Evolutionary conservation across 2,113 vertebrate species (phyloP), one percentile per base, ranked within the genome.

Genomic region (Struthio camelus): DNA sequence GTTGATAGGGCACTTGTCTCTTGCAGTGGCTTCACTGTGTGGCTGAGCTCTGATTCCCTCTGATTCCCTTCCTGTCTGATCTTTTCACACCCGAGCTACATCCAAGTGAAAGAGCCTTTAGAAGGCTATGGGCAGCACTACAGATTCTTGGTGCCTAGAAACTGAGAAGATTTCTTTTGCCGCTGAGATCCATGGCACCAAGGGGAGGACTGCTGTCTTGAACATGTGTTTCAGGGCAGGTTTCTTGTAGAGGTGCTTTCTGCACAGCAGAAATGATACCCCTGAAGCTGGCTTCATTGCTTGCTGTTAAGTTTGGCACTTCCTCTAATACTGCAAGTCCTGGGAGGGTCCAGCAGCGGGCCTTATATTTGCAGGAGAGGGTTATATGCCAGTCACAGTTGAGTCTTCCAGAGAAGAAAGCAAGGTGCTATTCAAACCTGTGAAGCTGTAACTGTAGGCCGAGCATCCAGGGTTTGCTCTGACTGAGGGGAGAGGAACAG

Each of bases 171-270:
- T 36, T 34, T 23, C 53, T 24, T 11, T 80, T 36, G 7, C 32
- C 7, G 1, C 30, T 7, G 53, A 1, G 3, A 30, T 25, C 23
- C 3, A 0, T 34, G 25, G 5, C 42, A 50, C 28, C 1, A 3
- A 6, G 72, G 38, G 51, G 19, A 23, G 10, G 32, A 46, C 73
- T 58, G 40, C 48, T 51, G 2, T 6, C 61, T 5, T 17, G 19
- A 10, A 8, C 62, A 50, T 10, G 0, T 12, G 16, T 7, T 1
- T 59, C 65, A 66, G 9, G 6, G 48, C n/a, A 62, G 80, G 51
- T n/a, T 38, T 11, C 46, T 28, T 4, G 64, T 4, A 23, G 0
- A 3, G 38, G 14, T 9, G 12, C 54, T 56, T n/a, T 50, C 17
- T 62, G 53, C 71, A 7, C 22, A 38, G 58, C 44, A 46, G 64